phyloP scores from a whole-genome alignment of 2,888 invertebrate species.

The Hirtodrosophila confusa region DNA sequence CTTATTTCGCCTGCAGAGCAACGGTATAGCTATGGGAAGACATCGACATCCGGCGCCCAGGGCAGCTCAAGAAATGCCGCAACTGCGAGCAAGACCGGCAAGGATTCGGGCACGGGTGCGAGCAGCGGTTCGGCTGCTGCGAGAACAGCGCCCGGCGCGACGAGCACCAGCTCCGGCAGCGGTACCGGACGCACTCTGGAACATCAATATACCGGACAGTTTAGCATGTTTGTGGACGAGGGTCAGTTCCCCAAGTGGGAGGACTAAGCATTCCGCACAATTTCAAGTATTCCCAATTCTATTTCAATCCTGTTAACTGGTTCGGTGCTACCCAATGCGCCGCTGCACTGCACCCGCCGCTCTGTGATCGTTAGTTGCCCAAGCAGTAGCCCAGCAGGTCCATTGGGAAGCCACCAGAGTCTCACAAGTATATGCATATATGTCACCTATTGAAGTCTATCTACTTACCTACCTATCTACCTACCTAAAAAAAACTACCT shows the following conservation, averaged over 20 bases:
- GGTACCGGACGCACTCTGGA: conserved; percentile 49
- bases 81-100: conserved; percentile 74
- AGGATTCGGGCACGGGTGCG: conserved; percentile 29
- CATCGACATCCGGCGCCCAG: conserved; percentile 67
- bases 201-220: conserved; percentile 79
- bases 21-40: conserved; percentile 81
- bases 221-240: conserved; percentile 86
- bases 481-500: conserved; percentile 5
- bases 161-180: conserved; percentile 41
- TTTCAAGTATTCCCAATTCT: neutral
- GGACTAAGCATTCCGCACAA: conserved; percentile 84
- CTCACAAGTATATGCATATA: neutral
- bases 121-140: neutral
- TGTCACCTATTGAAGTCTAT: conserved; percentile 1
- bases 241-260: conserved; percentile 88
- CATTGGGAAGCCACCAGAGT: conserved; percentile 7
- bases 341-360: conserved; percentile 2
- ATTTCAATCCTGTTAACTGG: neutral
- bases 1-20: conserved; percentile 56
- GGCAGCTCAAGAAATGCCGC: conserved; percentile 70
- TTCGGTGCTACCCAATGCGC: neutral
- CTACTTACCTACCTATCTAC: conserved; percentile 13
- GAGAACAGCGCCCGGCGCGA: conserved; percentile 20
- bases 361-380: conserved; percentile 26
- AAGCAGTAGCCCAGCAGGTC: conserved; percentile 19